These are phyloP conservation scores for Corythucha ciliata DNA, from an alignment of 2,888 invertebrate genomes.

Conservation along the genomic window DNA sequence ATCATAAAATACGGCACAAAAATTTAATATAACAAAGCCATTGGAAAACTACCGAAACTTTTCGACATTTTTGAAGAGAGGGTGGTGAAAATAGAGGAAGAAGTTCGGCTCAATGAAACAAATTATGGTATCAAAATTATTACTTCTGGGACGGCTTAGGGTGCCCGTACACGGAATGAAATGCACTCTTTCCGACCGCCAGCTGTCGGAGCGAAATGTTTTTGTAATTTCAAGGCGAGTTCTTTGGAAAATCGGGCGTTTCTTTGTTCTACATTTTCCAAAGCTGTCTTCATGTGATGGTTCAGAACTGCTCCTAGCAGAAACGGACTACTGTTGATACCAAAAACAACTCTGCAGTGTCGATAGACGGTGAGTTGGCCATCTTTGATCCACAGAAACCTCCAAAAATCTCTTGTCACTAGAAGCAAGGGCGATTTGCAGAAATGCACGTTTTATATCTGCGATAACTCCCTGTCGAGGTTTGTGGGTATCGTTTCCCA, in stretches of 20 bases:
- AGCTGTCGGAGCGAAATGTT: too few relatives aligned
- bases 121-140: too few relatives aligned
- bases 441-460: slow-evolving; percentile 37
- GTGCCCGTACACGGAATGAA: too few relatives aligned
- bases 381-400: slow-evolving; percentile 32
- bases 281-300: slow-evolving; percentile 11
- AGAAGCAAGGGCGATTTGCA: slow-evolving; percentile 34
- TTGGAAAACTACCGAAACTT: too few relatives aligned
- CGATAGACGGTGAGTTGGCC: slow-evolving; percentile 12
- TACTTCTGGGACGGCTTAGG: too few relatives aligned
- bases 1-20: too few relatives aligned
- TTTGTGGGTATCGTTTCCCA: too few relatives aligned
- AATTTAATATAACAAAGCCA: too few relatives aligned
- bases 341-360: slow-evolving; percentile 23
- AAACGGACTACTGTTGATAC: slow-evolving; percentile 21
- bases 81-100: too few relatives aligned
- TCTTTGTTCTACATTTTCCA: not conserved
- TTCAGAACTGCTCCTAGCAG: slow-evolving; percentile 21
- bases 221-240: not conserved
- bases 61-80: too few relatives aligned
- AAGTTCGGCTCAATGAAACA: too few relatives aligned
- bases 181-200: too few relatives aligned
- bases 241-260: not conserved
- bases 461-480: slow-evolving; percentile 25
- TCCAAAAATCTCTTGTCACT: slow-evolving; percentile 35